Evolutionary conservation across 2,113 vertebrate species (phyloP).

Genomic region (Ploceus nigricollis): DNA sequence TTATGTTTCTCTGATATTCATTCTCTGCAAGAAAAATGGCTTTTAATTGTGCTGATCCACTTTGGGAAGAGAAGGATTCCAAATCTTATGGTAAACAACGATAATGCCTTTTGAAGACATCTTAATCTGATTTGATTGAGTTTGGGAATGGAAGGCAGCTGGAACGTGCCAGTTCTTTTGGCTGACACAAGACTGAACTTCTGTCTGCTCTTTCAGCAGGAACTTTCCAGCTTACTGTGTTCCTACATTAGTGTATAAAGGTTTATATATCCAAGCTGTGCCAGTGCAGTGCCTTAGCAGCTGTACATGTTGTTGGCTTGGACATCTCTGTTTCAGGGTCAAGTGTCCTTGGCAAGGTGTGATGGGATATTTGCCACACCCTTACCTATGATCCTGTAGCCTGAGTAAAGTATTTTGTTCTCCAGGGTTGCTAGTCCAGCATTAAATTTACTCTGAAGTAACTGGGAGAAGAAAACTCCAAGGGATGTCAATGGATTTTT

Average conservation of each 20-base stretch:
- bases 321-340: not conserved
- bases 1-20: not conserved
- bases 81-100: not conserved
- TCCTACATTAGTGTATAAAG: not conserved
- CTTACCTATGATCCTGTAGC: not conserved
- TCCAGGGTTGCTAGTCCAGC: not conserved
- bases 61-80: not conserved
- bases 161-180: not conserved
- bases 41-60: not conserved
- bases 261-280: not conserved
- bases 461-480: not conserved
- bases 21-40: not conserved
- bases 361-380: not conserved
- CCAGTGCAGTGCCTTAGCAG: not conserved
- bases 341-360: not conserved
- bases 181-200: not conserved
- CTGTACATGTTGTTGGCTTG: not conserved
- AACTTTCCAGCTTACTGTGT: not conserved
- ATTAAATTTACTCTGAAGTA: not conserved
- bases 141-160: not conserved
- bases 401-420: not conserved
- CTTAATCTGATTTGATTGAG: not conserved
- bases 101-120: not conserved
- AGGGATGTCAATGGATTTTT: not conserved
- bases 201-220: not conserved